Evolutionary conservation across 2,888 invertebrate genomes (phyloP).

Genomic region (Microplitis deprimator): DNA sequence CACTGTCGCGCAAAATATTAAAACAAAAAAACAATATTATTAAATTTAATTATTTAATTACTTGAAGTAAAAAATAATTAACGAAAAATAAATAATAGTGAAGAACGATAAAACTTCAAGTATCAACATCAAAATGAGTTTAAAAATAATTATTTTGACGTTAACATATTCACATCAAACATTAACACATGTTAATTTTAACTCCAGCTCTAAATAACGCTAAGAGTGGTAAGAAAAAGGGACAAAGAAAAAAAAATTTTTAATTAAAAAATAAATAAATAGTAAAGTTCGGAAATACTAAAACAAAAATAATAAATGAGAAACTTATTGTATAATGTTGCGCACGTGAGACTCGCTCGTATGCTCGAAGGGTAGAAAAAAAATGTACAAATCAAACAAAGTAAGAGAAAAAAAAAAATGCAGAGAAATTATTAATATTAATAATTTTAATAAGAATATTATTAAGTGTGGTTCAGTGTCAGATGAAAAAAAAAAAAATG

Average conservation of each 20-base stretch:
- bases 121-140: constrained; percentile 14
- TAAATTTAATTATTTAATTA: constrained; percentile 23
- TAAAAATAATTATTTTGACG: constrained; percentile 46
- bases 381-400: constrained; percentile 69
- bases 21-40: constrained; percentile 34
- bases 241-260: constrained; percentile 26
- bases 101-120: constrained; percentile 37
- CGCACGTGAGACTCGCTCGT: constrained; percentile 55
- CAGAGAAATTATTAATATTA: constrained; percentile 69
- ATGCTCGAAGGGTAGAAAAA: constrained; percentile 59
- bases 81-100: constrained; percentile 35
- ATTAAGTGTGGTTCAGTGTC: constrained; percentile 56
- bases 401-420: constrained; percentile 56
- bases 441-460: constrained; percentile 67
- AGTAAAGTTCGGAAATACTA: constrained; percentile 10
- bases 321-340: constrained; percentile 34
- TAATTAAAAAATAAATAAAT: constrained; percentile 23
- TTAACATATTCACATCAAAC: constrained; percentile 42
- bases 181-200: constrained; percentile 20
- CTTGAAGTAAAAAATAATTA: constrained; percentile 28
- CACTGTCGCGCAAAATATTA: constrained; percentile 46
- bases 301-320: constrained; percentile 1
- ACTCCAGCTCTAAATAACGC: constrained; percentile 24
- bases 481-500: constrained; percentile 23
- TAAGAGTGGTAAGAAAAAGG: constrained; percentile 48